Evolutionary conservation across 2,888 invertebrate species (phyloP).

Genomic region (Branchipolynoe longqiensis): DNA sequence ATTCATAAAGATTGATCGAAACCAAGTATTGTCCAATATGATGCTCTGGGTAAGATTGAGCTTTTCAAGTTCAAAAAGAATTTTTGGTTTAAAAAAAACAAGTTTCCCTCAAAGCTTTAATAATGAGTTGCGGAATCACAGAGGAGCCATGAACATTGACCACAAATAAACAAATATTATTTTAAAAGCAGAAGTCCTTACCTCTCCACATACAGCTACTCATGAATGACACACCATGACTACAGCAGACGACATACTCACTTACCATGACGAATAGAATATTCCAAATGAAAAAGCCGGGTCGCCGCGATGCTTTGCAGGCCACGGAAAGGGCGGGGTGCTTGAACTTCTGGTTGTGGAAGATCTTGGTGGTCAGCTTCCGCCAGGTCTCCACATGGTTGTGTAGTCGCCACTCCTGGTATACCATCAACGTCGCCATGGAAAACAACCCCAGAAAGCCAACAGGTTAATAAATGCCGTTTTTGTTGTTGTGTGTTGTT

Average conservation of each 20-base stretch:
- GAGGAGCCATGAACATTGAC: no score
- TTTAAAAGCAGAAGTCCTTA: no score
- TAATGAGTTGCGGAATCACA: no score
- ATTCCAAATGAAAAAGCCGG: conserved; percentile 72
- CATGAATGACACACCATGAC: not conserved
- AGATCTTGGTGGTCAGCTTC: conserved; percentile 37
- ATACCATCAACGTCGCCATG: not conserved
- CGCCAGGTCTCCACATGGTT: conserved; percentile 67
- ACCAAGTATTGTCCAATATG: no score
- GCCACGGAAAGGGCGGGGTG: conserved; percentile 70
- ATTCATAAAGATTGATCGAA: no score
- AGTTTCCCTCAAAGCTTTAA: no score
- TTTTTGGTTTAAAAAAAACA: no score
- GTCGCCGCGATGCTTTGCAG: conserved; percentile 69
- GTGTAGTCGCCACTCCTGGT: conserved; percentile 76
- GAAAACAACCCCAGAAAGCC: not conserved
- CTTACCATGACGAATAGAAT: conserved; percentile 64
- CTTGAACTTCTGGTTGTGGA: conserved; percentile 58
- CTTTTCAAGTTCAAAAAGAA: no score
- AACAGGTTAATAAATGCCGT: not conserved
- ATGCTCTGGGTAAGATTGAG: no score
- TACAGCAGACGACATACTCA: not conserved
- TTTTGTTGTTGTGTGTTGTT: no score
- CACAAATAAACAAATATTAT: no score
- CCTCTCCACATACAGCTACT: no score